phyloP scores from a whole-genome alignment of 2,888 invertebrate genomes.

The Alsophila aescularia region DNA sequence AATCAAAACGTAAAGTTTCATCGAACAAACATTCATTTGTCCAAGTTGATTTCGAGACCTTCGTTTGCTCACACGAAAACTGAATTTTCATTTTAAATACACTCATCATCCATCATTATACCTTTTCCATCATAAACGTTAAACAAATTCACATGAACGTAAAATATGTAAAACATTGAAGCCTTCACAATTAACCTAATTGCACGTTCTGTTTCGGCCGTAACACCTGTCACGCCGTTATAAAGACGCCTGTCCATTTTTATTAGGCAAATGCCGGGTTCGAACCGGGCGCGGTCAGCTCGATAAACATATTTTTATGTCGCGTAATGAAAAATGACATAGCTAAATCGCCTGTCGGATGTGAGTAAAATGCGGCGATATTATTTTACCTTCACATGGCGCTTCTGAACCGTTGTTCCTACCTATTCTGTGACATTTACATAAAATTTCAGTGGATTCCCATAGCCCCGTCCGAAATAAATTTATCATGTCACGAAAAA shows the following conservation, averaged over 20 bases:
- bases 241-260: constrained; percentile 67
- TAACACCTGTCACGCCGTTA: constrained; percentile 53
- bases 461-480: not conserved
- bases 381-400: not conserved
- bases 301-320: constrained; percentile 66
- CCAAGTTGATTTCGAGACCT: no score
- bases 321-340: constrained; percentile 55
- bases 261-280: constrained; percentile 64
- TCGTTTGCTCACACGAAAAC: no score
- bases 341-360: constrained; percentile 28
- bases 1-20: no score
- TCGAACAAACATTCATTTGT: no score
- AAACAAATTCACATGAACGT: not conserved
- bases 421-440: constrained; percentile 1
- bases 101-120: no score
- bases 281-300: constrained; percentile 48
- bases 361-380: constrained; percentile 6
- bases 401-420: not conserved
- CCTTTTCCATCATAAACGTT: not conserved
- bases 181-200: constrained; percentile 59
- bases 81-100: no score
- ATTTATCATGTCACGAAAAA: constrained; percentile 49
- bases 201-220: constrained; percentile 48
- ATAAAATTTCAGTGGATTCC: not conserved
- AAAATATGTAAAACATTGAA: constrained; percentile 17